phyloP scores from a whole-genome alignment of 2,888 invertebrate species.

The Caenorhabditis sp. region DNA sequence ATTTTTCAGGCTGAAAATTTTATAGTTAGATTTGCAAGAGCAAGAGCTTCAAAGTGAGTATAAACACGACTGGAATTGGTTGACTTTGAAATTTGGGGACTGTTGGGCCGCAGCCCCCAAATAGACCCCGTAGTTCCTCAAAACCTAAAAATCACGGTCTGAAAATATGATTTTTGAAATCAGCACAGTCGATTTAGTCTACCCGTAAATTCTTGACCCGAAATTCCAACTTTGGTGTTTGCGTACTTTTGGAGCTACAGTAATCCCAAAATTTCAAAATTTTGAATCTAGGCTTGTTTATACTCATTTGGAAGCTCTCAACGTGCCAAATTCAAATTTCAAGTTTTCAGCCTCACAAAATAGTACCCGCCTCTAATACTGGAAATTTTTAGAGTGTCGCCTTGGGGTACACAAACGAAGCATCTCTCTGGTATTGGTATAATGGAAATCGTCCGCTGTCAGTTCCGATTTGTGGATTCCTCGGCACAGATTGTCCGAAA shows the following conservation, averaged over 20 bases:
- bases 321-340: neutral
- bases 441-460: constrained; percentile 61
- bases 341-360: neutral
- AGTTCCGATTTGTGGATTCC: constrained; percentile 69
- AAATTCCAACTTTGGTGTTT: neutral
- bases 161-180: too few relatives aligned
- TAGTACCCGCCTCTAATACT: neutral
- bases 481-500: constrained; percentile 64
- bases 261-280: too few relatives aligned
- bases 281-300: neutral
- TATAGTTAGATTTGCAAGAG: too few relatives aligned
- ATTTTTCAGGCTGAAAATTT: too few relatives aligned
- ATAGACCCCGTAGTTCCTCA: too few relatives aligned
- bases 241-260: too few relatives aligned
- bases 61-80: neutral
- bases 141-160: too few relatives aligned
- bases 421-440: constrained; percentile 57
- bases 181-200: too few relatives aligned
- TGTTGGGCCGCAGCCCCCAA: too few relatives aligned
- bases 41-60: neutral
- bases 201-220: neutral
- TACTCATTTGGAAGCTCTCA: neutral
- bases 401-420: constrained; percentile 43
- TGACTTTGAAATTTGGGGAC: neutral
- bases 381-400: constrained; percentile 55